Conservation (phyloP, 2,797 vertebrate species). For the Pangasius sanitwongsei region DNA sequence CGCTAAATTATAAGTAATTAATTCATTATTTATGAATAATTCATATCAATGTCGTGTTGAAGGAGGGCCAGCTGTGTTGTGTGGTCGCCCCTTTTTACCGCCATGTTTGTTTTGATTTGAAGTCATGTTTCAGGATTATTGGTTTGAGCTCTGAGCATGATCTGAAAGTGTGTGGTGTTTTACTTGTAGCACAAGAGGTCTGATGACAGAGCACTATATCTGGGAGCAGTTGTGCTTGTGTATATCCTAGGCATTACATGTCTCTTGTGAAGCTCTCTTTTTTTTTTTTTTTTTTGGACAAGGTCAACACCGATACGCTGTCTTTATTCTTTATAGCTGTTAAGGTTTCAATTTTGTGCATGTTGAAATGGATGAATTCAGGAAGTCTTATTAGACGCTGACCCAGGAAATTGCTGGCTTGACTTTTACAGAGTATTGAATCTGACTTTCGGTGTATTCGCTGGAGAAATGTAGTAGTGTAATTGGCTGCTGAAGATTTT, state of each 20-base stretch:
- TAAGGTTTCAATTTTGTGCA: background rate
- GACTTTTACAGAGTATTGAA: constrained; percentile 25
- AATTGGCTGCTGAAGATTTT: background rate
- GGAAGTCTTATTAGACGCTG: background rate
- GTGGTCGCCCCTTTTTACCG: too few relatives aligned
- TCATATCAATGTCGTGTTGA: background rate
- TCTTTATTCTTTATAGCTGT: background rate
- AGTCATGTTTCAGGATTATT: background rate
- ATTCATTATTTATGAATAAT: too few relatives aligned
- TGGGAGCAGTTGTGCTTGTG: background rate
- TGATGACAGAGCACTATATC: background rate
- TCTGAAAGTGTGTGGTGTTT: background rate
- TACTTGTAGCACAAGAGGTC: background rate
- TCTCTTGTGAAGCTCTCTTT: background rate
- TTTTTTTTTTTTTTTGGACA: background rate
- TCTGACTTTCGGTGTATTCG: background rate
- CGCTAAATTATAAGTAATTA: too few relatives aligned
- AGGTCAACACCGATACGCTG: background rate
- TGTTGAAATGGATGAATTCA: background rate
- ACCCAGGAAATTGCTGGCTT: constrained; percentile 21
- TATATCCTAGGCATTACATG: background rate
- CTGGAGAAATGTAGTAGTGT: background rate
- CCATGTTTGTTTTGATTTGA: too few relatives aligned
- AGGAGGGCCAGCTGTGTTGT: too few relatives aligned
- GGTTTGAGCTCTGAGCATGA: background rate